These are phyloP conservation scores for Microtus pennsylvanicus DNA, from an alignment of 2,113 vertebrate species.

Conservation along the genomic window DNA sequence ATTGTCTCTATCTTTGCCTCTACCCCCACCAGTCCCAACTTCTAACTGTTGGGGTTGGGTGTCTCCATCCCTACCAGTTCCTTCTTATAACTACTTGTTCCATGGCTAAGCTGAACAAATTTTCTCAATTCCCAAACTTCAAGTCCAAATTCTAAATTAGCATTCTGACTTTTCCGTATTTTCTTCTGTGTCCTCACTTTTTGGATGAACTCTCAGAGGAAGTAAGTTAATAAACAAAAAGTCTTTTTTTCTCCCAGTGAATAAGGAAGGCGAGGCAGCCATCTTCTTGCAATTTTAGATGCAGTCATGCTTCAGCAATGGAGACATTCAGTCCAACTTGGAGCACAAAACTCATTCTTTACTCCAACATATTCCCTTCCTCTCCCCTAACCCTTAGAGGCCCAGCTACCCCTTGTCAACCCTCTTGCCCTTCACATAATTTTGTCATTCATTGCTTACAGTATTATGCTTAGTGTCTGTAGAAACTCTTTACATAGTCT, in stretches of 20 bases:
- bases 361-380: background rate
- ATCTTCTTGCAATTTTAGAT: background rate
- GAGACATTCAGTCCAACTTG: background rate
- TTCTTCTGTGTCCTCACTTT: background rate
- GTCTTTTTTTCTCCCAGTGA: background rate
- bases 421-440: rapidly evolving
- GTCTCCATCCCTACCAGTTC: background rate
- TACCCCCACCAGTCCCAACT: background rate
- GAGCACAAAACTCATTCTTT: background rate
- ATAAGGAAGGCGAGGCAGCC: background rate
- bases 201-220: background rate
- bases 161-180: background rate
- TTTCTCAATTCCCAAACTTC: background rate
- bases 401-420: no score
- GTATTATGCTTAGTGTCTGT: background rate
- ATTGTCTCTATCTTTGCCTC: background rate
- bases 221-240: background rate
- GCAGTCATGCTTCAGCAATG: background rate
- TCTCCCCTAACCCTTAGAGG: background rate
- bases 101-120: background rate
- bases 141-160: background rate
- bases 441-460: background rate
- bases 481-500: background rate
- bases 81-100: background rate
- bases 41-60: background rate